Base-by-base conservation (phyloP, 1,140 invertebrate genomes). In the Druon quercuslanigerum region DNA sequence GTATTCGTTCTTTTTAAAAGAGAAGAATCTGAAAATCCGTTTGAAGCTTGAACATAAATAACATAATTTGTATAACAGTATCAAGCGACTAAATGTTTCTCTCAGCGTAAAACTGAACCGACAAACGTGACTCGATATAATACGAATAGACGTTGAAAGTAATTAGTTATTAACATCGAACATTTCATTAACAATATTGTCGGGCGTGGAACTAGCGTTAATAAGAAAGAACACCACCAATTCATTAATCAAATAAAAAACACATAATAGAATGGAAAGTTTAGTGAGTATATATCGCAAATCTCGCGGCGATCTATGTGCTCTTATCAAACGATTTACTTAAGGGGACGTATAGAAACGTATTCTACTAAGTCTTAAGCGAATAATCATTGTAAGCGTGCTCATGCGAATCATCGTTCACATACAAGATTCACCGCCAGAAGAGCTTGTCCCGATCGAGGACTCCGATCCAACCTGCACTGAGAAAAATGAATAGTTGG, bases 401-500 rank as follows among this genome's bases (percentile, higher is more conserved):
- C 78, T 1, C 11, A 25, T 20, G 16, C 33, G 57, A 60, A 13
- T 79, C 74, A 77, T 79, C 75, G 73, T 72, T 77, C 20, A 25
- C 20, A 51, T n/a, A 66, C 40, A 71, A 77, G 77, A 78, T 80
- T 80, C 72, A 78, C 46, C 56, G 54, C 14, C 51, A 25, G 20
- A 25, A 51, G 13, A 25, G 19, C 76, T 17, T 74, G 74, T 75
- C 78, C 56, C 77, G 72, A 83, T 78, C 77, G 82, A 76, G 77
- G 82, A 80, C 77, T 83, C 79, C 52, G 6, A 71, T 74, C 72
- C 79, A 83, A 79, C 82, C 79, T 83, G 77, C 77, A 83, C 79
- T 83, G n/a, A n/a, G n/a, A n/a, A n/a, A n/a, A n/a, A n/a, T n/a
- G n/a, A n/a, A n/a, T n/a, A n/a, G n/a, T n/a, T n/a, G n/a, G n/a